These are phyloP conservation scores for Carassius gibelio DNA, from an alignment of 2,113 vertebrate genomes.

Conservation along the genomic window DNA sequence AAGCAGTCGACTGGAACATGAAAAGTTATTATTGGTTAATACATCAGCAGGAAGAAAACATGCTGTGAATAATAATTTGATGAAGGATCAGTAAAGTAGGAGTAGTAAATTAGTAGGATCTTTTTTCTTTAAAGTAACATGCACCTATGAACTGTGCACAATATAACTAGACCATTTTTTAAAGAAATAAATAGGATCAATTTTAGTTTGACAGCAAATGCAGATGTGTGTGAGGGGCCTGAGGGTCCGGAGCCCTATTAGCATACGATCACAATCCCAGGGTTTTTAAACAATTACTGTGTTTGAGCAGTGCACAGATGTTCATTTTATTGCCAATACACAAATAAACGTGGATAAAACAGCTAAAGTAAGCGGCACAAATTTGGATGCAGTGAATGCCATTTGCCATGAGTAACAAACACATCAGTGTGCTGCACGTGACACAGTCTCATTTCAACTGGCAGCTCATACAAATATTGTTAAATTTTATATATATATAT, in stretches of 20 bases:
- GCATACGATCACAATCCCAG: conserved; percentile 62
- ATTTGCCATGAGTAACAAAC: no score
- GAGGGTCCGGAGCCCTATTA: conserved; percentile 67
- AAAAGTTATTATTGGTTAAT: not conserved
- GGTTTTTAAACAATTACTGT: conserved; percentile 72
- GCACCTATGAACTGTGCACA: no score
- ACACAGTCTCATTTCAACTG: no score
- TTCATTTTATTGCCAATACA: conserved; percentile 77
- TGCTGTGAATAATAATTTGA: not conserved
- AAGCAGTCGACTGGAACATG: not conserved
- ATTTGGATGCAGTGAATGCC: no score
- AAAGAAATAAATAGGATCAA: not conserved
- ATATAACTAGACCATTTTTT: no score
- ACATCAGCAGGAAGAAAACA: not conserved
- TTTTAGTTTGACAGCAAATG: not conserved
- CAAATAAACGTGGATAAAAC: conserved; percentile 75
- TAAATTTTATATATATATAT: no score
- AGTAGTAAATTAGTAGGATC: not conserved
- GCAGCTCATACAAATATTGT: no score
- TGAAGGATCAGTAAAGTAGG: not conserved
- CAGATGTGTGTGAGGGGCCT: conserved; percentile 45
- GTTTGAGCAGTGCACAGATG: conserved; percentile 71
- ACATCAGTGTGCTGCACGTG: no score
- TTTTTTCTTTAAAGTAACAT: not conserved
- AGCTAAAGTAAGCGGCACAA: conserved; percentile 67